Conservation (phyloP, 2,113 vertebrate species). For the Stictonetta naevosa region DNA sequence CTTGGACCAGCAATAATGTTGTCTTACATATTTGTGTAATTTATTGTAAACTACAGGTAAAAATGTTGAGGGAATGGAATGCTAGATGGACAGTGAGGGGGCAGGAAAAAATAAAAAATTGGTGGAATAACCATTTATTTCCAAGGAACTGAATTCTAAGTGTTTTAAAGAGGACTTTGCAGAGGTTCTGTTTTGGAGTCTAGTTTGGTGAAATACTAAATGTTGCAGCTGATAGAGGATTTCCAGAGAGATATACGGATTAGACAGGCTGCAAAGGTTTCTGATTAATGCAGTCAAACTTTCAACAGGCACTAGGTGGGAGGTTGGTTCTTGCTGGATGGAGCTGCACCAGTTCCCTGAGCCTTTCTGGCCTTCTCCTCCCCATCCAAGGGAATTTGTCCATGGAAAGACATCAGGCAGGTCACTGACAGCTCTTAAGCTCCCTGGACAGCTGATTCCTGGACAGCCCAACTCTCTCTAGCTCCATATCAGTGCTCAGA, state of each 20-base stretch:
- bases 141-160: neutral
- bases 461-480: neutral
- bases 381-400: neutral
- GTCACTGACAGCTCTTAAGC: neutral
- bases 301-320: neutral
- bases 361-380: neutral
- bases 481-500: neutral
- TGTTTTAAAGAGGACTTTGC: neutral
- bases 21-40: neutral
- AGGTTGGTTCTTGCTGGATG: neutral
- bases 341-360: neutral
- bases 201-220: neutral
- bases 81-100: neutral
- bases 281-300: neutral
- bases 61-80: neutral
- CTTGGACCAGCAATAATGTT: neutral
- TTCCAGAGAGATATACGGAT: neutral
- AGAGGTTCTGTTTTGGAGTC: neutral
- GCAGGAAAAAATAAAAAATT: neutral
- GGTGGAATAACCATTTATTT: neutral
- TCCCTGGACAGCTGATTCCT: neutral
- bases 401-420: neutral
- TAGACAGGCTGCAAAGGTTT: neutral
- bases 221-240: neutral
- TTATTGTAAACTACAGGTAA: neutral